Percentiles rank a stretch among this genome's conserved stretches.
Evolutionary conservation across 2,113 vertebrate genomes (phyloP).

Genomic region (Sialia sialis): DNA sequence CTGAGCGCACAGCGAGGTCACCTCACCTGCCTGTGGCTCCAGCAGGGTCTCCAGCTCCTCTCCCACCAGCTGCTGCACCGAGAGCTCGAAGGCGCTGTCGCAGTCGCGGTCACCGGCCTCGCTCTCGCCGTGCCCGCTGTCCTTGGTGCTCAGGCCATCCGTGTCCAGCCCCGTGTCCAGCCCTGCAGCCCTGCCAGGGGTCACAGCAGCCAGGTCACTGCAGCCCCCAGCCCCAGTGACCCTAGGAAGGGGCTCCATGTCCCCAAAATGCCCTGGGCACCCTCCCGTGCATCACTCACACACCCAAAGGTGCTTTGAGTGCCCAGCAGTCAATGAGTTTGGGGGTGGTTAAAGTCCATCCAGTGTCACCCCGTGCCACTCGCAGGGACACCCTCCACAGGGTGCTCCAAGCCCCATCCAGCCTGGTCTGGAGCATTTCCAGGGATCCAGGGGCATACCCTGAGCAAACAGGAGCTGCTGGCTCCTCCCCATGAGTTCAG

Average conservation of each 20-base stretch:
- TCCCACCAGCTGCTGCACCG: conserved; percentile 80
- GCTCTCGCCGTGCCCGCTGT: conserved; percentile 83
- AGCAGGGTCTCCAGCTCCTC: conserved; percentile 84
- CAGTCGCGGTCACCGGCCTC: conserved; percentile 83
- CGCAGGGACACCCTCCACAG: neutral
- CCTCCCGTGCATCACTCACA: fast-evolving
- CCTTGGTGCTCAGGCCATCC: conserved; percentile 82
- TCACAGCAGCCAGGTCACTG: neutral
- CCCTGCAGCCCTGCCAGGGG: conserved; percentile 70
- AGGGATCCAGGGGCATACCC: neutral
- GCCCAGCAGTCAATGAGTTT: neutral
- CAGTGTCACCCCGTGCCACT: neutral
- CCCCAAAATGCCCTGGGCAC: neutral
- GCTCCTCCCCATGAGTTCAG: neutral
- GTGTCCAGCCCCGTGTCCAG: conserved; percentile 47
- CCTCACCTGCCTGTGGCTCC: conserved; percentile 78
- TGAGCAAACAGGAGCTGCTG: neutral
- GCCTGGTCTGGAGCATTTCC: neutral
- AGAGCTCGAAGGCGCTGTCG: conserved; percentile 79
- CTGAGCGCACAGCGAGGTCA: neutral
- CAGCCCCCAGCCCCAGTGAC: fast-evolving
- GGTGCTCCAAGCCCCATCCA: fast-evolving
- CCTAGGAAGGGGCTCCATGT: neutral
- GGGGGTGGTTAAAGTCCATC: too few species aligned
- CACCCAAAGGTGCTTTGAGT: neutral